Percentiles rank a stretch among this genome's conserved stretches.
These are phyloP conservation scores for Drosophila biarmipes DNA, from an alignment of 1,140 invertebrate genomes.

Conservation along the genomic window DNA sequence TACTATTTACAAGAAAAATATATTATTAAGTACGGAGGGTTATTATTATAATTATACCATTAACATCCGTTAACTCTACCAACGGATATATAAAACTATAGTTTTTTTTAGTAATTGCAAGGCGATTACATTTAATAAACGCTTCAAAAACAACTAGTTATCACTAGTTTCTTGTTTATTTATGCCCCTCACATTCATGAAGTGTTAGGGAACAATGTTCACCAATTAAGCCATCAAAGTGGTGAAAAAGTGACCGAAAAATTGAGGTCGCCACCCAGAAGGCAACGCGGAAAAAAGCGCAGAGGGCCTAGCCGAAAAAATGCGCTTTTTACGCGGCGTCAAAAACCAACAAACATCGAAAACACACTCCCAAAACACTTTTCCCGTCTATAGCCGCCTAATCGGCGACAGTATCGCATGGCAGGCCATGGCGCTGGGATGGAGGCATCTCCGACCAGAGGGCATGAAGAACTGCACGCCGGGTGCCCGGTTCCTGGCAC, in stretches of 20 bases:
- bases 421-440: conserved; percentile 11
- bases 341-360: conserved; percentile 76
- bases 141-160: not conserved
- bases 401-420: conserved; percentile 79
- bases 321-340: conserved; percentile 56
- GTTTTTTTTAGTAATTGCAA: too few relatives aligned
- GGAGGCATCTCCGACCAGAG: not conserved
- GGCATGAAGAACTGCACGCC: conserved; percentile 52
- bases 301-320: conserved; percentile 43
- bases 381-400: conserved; percentile 78
- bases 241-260: conserved; percentile 53
- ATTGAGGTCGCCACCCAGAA: conserved; percentile 11
- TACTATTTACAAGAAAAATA: too few relatives aligned
- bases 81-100: not conserved
- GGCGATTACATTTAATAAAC: not conserved
- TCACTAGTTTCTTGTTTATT: conserved; percentile 15
- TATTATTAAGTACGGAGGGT: too few relatives aligned
- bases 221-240: conserved; percentile 73
- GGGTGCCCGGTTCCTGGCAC: not conserved
- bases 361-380: conserved; percentile 77
- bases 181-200: conserved; percentile 11
- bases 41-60: too few relatives aligned
- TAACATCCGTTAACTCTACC: too few relatives aligned
- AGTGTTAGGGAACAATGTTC: conserved; percentile 52
- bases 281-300: conserved; percentile 23